Conservation (phyloP, 2,113 vertebrate species). For the Corydoras maculifer region DNA sequence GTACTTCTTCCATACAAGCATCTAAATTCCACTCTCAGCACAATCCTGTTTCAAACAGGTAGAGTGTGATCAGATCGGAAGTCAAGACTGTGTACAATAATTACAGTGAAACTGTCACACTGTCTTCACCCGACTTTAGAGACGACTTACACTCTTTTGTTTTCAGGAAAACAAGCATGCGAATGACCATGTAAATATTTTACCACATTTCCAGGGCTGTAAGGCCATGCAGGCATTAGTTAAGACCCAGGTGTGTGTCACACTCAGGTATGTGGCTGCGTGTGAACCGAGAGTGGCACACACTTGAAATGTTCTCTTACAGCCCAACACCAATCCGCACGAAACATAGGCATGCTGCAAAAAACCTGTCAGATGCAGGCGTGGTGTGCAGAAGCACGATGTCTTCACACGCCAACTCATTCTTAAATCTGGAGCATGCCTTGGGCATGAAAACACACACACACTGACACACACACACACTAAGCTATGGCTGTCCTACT, state of each 20-base stretch:
- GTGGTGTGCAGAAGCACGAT: constrained; percentile 67
- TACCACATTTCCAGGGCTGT: constrained; percentile 48
- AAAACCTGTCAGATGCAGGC: constrained; percentile 72
- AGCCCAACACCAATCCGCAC: constrained; percentile 44
- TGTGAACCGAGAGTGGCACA: constrained; percentile 24
- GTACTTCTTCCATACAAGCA: background rate
- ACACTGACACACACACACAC: constrained; percentile 50
- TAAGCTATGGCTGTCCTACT: background rate
- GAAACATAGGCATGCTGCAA: constrained; percentile 59
- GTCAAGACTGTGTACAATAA: constrained; percentile 1
- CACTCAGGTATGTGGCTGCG: constrained; percentile 42
- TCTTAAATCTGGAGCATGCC: constrained; percentile 68
- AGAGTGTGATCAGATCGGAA: background rate
- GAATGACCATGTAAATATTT: constrained; percentile 48
- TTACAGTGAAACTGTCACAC: background rate
- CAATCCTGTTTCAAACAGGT: background rate
- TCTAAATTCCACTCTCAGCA: constrained; percentile 1
- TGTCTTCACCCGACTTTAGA: constrained; percentile 1
- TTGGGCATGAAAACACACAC: constrained; percentile 49
- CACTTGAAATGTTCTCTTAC: constrained; percentile 21
- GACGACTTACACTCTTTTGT: background rate
- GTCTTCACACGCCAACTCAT: constrained; percentile 76
- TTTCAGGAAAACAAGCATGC: background rate
- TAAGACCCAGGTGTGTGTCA: constrained; percentile 57
- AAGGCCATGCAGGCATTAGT: constrained; percentile 23